Percentiles rank a stretch among this genome's conserved stretches.
Evolutionary conservation across 2,113 vertebrate genomes (phyloP).

Genomic region (Pipa parva): DNA sequence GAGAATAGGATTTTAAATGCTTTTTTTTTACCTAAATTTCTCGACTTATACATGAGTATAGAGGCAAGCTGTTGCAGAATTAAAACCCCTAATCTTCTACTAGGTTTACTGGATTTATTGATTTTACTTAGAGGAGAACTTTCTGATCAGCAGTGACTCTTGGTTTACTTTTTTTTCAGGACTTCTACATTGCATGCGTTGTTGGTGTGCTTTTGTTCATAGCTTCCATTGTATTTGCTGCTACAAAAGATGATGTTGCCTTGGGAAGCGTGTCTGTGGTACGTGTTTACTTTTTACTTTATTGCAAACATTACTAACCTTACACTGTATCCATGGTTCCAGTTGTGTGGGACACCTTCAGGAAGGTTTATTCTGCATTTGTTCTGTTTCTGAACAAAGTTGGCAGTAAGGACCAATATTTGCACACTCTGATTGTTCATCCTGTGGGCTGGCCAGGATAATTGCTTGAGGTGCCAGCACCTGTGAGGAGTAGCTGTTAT

Average conservation of each 20-base stretch:
- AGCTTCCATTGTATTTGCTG: constrained; percentile 64
- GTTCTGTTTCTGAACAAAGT: too few relatives aligned
- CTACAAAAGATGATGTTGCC: constrained; percentile 39
- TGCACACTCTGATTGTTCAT: too few relatives aligned
- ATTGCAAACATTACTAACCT: not conserved
- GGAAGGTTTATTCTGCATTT: not conserved
- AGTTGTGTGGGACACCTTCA: not conserved
- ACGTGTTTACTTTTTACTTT: constrained; percentile 48
- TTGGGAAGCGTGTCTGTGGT: constrained; percentile 65
- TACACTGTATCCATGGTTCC: not conserved
- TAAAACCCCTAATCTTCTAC: too few relatives aligned
- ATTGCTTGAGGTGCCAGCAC: too few relatives aligned
- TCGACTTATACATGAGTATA: too few relatives aligned
- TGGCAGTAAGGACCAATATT: too few relatives aligned
- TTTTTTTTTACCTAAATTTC: too few relatives aligned
- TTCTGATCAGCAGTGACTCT: not conserved
- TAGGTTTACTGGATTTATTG: not conserved
- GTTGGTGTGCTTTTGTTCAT: constrained; percentile 56
- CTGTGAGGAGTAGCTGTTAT: too few relatives aligned
- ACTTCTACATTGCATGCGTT: constrained; percentile 54
- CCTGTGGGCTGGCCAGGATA: too few relatives aligned
- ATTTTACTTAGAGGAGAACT: not conserved
- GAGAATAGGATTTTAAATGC: too few relatives aligned
- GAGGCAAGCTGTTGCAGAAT: too few relatives aligned
- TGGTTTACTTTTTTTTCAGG: constrained; percentile 60